Percentiles rank a stretch among this genome's conserved stretches.
These are phyloP conservation scores for Aplochiton taeniatus DNA, from an alignment of 2,797 vertebrate species.

Conservation along the genomic window DNA sequence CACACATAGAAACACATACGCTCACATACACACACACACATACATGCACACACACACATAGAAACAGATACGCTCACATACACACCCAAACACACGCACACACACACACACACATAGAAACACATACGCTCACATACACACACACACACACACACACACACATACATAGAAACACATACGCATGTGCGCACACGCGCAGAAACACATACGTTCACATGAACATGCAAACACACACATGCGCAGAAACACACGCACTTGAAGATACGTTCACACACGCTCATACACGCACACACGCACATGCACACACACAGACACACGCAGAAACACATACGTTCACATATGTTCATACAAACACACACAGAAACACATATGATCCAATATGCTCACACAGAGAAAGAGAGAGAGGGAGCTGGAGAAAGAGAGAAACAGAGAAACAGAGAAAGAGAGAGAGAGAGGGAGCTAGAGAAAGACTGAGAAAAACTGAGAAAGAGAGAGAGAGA, in stretches of 20 bases:
- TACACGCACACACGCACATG: constrained; percentile 1
- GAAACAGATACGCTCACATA: too few relatives aligned
- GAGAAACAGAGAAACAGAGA: neutral
- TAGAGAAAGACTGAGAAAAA: neutral
- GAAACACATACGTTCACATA: too few relatives aligned
- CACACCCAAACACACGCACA: constrained; percentile 10
- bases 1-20: neutral
- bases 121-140: neutral
- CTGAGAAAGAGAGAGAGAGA: neutral
- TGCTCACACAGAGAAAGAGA: constrained; percentile 4
- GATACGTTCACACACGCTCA: too few relatives aligned
- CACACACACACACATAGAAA: constrained; percentile 7
- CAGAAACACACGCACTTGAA: too few relatives aligned
- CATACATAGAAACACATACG: too few relatives aligned
- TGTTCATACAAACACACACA: constrained; percentile 8
- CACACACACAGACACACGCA: constrained; percentile 5
- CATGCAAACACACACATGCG: neutral
- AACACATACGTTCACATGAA: too few relatives aligned
- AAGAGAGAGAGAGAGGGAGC: neutral
- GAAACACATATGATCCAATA: neutral
- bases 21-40: constrained; percentile 7
- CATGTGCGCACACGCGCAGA: neutral
- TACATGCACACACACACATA: constrained; percentile 2
- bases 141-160: constrained; percentile 13
- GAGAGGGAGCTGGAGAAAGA: constrained; percentile 1